Evolutionary conservation across 2,888 invertebrate species (phyloP), one percentile per base, ranked within the genome.

Genomic region (Eupithecia subfuscata): DNA sequence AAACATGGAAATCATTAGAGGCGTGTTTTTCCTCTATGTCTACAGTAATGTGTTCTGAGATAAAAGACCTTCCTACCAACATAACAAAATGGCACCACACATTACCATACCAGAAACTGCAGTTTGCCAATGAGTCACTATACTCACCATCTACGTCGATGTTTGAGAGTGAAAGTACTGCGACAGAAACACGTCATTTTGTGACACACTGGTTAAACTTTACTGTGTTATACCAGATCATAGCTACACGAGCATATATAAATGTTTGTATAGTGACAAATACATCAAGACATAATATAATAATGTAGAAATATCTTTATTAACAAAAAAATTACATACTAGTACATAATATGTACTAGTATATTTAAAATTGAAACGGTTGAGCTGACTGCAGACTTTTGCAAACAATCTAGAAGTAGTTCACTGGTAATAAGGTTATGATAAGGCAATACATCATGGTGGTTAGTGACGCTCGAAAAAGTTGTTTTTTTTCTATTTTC

Each of bases 121-220:
- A 67, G n/a, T 37, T 37, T 60, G 12, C 65, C 37, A 67, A 67
- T 67, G 65, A 67, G 11, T 40, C 65, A 67, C 70, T n/a, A 30
- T 9, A 60, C 48, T 25, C n/a, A 56, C 48, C 9, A 40, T 37
- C 56, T 45, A 52, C 34, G 34, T 22, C 25, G 40, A 25, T 22
- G 64, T 40, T 56, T 68, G 70, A 70, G 67, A 74, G 74, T 68
- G 70, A 74, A 70, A 74, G 74, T 74, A 30, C 5, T 69, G 65
- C 37, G 64, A 70, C 70, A 60, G 16, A 25, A 30, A 40, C 48
- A 64, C 74, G 74, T 65, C 64, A 70, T 48, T 25, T 52, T 40
- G 22, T 74, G 70, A 70, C 70, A 74, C 74, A 74, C 65, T 25
- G 40, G 11, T 11, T 65, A 65, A 56, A 56, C 56, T 37, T 25